Evolutionary conservation across 1,140 invertebrate species (phyloP).

Genomic region (Drosophila triauraria): DNA sequence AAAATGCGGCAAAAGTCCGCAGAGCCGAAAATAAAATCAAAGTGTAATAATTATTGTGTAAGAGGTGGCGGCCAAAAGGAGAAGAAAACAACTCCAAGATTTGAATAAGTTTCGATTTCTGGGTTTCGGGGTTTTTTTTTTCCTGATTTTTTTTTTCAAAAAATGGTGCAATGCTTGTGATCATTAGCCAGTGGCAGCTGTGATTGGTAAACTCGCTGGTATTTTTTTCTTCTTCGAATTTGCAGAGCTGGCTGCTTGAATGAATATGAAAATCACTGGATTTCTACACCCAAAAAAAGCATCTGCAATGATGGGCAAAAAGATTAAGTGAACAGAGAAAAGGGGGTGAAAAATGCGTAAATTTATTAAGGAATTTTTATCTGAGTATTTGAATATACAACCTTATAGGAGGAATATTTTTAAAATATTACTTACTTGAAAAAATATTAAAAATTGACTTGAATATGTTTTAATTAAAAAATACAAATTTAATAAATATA

Average conservation of each 20-base stretch:
- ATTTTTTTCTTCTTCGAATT: slow-evolving; percentile 65
- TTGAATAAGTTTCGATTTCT: slow-evolving; percentile 69
- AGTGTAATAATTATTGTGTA: slow-evolving; percentile 73
- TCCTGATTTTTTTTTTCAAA: slow-evolving; percentile 15
- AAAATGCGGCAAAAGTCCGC: slow-evolving; percentile 32
- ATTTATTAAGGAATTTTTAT: background rate
- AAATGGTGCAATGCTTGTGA: slow-evolving; percentile 71
- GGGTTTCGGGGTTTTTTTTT: slow-evolving; percentile 13
- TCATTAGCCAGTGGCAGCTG: slow-evolving; percentile 66
- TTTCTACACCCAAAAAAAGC: slow-evolving; percentile 61
- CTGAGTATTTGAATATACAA: no score
- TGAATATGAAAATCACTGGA: slow-evolving; percentile 77
- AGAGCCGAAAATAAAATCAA: slow-evolving; percentile 44
- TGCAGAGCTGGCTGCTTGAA: slow-evolving; percentile 62
- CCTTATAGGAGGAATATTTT: no score
- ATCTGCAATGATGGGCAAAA: slow-evolving; percentile 63
- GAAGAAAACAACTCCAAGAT: slow-evolving; percentile 57
- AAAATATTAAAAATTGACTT: no score
- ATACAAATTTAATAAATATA: no score
- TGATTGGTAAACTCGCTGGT: slow-evolving; percentile 61
- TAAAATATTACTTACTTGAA: no score
- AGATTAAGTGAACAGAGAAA: slow-evolving; percentile 21
- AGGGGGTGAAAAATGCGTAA: background rate
- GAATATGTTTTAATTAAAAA: no score
- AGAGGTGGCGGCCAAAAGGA: slow-evolving; percentile 38